Conservation (phyloP, 2,113 vertebrate species). For the Cynopterus brachyotis region DNA sequence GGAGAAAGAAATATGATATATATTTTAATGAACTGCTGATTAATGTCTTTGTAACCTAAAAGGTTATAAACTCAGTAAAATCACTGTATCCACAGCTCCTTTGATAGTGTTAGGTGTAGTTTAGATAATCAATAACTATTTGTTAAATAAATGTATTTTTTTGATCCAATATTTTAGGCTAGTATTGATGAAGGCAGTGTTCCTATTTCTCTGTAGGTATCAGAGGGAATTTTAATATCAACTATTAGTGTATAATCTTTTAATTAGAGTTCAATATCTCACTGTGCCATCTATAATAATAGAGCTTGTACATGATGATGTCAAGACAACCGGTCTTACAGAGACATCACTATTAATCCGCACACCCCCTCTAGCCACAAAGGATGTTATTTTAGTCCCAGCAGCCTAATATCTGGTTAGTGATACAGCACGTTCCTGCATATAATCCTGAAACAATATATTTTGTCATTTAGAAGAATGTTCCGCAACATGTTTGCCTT, state of each 20-base stretch:
- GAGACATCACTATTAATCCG: slow-evolving; percentile 19
- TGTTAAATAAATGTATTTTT: background rate
- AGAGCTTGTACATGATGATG: slow-evolving; percentile 27
- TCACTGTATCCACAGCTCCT: background rate
- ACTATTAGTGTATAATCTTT: background rate
- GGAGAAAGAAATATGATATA: background rate
- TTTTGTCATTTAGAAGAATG: slow-evolving; percentile 81
- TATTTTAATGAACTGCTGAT: background rate
- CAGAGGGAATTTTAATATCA: background rate
- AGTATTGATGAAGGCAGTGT: background rate
- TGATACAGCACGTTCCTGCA: slow-evolving; percentile 60
- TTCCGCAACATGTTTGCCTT: slow-evolving; percentile 50
- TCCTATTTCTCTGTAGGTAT: slow-evolving; percentile 10
- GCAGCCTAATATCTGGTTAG: slow-evolving; percentile 72
- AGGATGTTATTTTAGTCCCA: slow-evolving; percentile 70
- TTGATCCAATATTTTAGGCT: background rate
- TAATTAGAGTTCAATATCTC: slow-evolving; percentile 20
- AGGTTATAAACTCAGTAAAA: background rate
- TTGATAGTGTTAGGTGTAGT: background rate
- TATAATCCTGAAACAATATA: slow-evolving; percentile 82
- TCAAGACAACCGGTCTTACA: slow-evolving; percentile 63
- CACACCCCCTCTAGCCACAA: slow-evolving; percentile 39
- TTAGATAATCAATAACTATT: slow-evolving; percentile 9
- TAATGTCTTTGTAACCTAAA: background rate
- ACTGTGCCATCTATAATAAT: background rate